Base-by-base conservation (phyloP, 53 echinoderm and acorn worm genomes). In the Holothuria scabra region DNA sequence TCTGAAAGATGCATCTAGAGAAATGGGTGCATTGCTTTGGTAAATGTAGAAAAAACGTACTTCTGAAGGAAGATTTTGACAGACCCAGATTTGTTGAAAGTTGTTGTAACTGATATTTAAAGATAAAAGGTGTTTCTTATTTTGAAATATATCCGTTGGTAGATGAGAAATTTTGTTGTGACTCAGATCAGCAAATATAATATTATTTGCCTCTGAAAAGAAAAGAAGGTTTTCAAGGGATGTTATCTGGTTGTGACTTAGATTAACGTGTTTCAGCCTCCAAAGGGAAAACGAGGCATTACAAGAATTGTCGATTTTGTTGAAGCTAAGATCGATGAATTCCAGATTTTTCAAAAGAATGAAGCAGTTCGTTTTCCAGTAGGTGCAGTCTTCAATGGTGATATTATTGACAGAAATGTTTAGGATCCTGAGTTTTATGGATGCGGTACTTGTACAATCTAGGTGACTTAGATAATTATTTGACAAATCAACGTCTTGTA, bases 251-350 rank as follows among this genome's bases (percentile, higher is more conserved):
- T 69, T 69, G 69, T 69, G 44, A 28, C 69, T 69, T 8, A 69
- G 12, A 34, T 69, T 69, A 21, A 69, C 69, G 69, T 35, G 35
- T 35, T 34, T n/a, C 69, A 69, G 30, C 69, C 24, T 38, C 8
- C 4, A 22, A 12, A 69, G 44, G 24, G 28, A 8, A 37, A 34
- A 69, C 38, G 37, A 26, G 9, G 69, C 32, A 19, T 69, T 69
- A 29, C 69, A 69, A 13, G 69, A 22, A 38, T 69, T 19, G 8
- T 69, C n/a, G 35, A 69, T 69, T 32, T 5, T 37, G 37, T 69
- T 69, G 30, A 38, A 69, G 21, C 69, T 69, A 19, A 69, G 69
- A 69, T 34, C 37, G 35, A 69, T 37, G n/a, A n/a, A 38, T 69
- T 35, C 19, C 9, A 69, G 16, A 44, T 44, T 23, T 8, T 29